Evolutionary conservation across 2,797 vertebrate genomes (phyloP), one percentile per base, ranked within the genome.

Genomic region (Nannoperca australis): DNA sequence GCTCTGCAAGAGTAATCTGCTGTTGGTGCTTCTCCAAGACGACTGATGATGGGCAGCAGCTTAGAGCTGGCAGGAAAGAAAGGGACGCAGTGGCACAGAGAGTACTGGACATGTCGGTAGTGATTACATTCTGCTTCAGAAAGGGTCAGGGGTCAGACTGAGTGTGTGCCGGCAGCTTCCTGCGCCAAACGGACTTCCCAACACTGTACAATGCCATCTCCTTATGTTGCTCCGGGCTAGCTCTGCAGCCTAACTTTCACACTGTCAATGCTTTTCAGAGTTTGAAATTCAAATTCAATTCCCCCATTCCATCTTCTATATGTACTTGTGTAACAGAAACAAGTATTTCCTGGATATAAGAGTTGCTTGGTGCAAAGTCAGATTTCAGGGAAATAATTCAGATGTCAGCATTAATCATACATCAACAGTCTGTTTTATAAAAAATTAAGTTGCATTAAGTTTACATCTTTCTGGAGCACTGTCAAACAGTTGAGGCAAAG

Each of bases 111-210:
- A 80, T 65, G 90, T 93, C 89, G 38, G 72, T 72, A 77, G 67
- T 73, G 70, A 92, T 94, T 93, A 91, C 81, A 72, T 83, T 90
- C 79, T 51, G 73, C 79, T 84, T 79, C 73, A 69, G 69, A 70
- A 47, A 54, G 70, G 89, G 90, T 90, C 90, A 90, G 65, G 40
- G 88, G 91, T 91, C 86, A 79, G 67, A 30, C 20, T 36, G 74
- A 85, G 77, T 38, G 65, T 73, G 79, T 73, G 81, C 65, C 2
- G 45, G 60, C 73, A 54, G 83, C 73, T 58, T 76, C 59, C 72
- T 70, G 71, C 3, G 49, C 85, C 62, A 83, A 54, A 79, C 63
- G 42, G 45, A 85, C 44, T 77, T 82, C 70, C 56, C 70, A 53
- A 61, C 56, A 42, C 70, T 70, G 77, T 67, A 73, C 62, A 56